These are phyloP conservation scores for Thera obeliscata DNA, from an alignment of 2,888 invertebrate genomes.

Conservation along the genomic window DNA sequence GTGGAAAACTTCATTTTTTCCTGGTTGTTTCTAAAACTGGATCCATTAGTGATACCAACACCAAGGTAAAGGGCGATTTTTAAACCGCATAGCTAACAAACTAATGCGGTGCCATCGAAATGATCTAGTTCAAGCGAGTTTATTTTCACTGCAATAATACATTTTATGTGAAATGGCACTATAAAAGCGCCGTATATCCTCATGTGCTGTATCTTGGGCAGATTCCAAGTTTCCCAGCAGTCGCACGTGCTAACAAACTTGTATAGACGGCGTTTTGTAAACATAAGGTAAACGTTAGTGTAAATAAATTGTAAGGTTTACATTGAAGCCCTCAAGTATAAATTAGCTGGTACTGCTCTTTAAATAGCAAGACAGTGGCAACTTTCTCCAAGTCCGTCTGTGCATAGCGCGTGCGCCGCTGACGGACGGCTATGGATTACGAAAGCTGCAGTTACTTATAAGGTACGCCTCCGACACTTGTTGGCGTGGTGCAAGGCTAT, in stretches of 20 bases:
- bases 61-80: constrained; percentile 24
- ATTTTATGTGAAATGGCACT: constrained; percentile 48
- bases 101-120: constrained; percentile 21
- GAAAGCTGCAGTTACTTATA: constrained; percentile 76
- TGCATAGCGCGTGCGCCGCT: constrained; percentile 56
- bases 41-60: constrained; percentile 27
- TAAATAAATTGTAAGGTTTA: constrained; percentile 9
- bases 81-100: constrained; percentile 19
- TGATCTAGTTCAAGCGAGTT: constrained; percentile 38
- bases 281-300: constrained; percentile 30
- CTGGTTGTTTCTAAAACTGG: constrained; percentile 50
- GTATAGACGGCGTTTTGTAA: constrained; percentile 32
- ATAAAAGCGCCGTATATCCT: constrained; percentile 49
- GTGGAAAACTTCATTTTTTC: constrained; percentile 56
- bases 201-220: constrained; percentile 47
- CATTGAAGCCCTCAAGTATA: constrained; percentile 13
- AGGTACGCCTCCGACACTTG: constrained; percentile 62
- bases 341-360: constrained; percentile 30
- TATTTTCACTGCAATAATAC: constrained; percentile 48
- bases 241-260: constrained; percentile 31
- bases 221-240: constrained; percentile 47
- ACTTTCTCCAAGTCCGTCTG: constrained; percentile 67
- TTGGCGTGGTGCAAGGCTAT: constrained; percentile 48
- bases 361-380: constrained; percentile 63
- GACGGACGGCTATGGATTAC: constrained; percentile 71